Base-by-base conservation (phyloP, 2,113 vertebrate species). In the Pygoscelis antarcticus region DNA sequence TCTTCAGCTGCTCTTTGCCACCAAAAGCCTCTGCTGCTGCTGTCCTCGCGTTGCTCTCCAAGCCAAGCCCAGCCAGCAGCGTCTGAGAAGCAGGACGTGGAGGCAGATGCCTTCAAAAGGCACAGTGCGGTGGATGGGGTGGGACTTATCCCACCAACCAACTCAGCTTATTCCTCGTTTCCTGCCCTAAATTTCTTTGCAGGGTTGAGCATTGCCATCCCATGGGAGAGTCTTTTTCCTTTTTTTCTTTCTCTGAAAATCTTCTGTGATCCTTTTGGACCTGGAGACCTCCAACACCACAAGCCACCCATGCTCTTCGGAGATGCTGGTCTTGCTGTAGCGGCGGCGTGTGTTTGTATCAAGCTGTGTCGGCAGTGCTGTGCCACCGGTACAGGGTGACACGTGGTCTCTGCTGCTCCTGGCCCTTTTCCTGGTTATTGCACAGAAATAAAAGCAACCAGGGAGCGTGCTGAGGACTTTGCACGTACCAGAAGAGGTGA, bases 271-370 rank as follows among this genome's bases (percentile, higher is more conserved):
- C 32, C 18, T 47, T 84, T 58, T 25, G 44, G 21, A 64, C 55
- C 54, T 46, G 21, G 68, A 65, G 26, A 19, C 38, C 30, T 34
- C 44, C 58, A n/a, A 0, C 19, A 22, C 30, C 34, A 16, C 23
- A 9, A 54, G 36, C 25, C 6, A 6, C 52, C n/a, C 5, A 1
- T n/a, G 58, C 46, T 42, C 9, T 40, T 44, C 34, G 62, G 69
- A 60, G 55, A 70, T 30, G 49, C 38, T 69, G 49, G 13, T 47
- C 38, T 57, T 49, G 38, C 46, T 32, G 29, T 47, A 20, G 46
- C 2, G 0, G 57, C 15, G 0, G 4, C 1, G 2, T 1, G 2
- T 16, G 27, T 68, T 36, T 27, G 9, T 34, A 8, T 78, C 60
- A 40, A 47, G 46, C 52, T 1, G 3, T 18, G 34, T 26, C 51